Conservation (phyloP, 2,888 invertebrate genomes). For the Choristoneura rosaceana region DNA sequence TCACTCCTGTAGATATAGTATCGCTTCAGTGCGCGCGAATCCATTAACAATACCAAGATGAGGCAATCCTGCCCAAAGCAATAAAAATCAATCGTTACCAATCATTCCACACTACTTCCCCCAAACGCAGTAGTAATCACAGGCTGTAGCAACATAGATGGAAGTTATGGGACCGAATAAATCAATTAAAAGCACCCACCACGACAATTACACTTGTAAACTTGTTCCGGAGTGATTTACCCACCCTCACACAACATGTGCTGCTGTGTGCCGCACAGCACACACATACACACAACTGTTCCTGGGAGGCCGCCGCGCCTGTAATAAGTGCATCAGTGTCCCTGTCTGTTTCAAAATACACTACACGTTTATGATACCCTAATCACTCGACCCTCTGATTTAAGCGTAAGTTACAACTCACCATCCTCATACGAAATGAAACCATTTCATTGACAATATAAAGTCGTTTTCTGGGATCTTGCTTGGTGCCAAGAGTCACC, state of each 20-base stretch:
- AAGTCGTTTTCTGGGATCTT: conserved; percentile 32
- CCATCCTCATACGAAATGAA: conserved; percentile 43
- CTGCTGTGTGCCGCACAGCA: conserved; percentile 36
- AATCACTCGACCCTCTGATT: conserved; percentile 74
- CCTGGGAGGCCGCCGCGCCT: conserved; percentile 58
- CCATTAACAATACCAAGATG: conserved; percentile 8
- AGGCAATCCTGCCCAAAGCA: conserved; percentile 26
- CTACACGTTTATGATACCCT: conserved; percentile 75
- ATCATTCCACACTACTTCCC: conserved; percentile 31
- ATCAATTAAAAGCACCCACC: conserved; percentile 77
- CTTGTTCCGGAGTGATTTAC: conserved; percentile 70
- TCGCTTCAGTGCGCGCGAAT: neutral
- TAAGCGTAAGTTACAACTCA: conserved; percentile 51
- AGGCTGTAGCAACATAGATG: conserved; percentile 30
- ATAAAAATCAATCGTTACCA: conserved; percentile 43
- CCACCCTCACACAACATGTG: conserved; percentile 49
- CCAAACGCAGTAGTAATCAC: conserved; percentile 38
- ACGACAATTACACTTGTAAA: conserved; percentile 77
- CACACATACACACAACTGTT: conserved; percentile 54
- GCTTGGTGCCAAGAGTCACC: conserved; percentile 50
- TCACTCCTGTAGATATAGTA: neutral
- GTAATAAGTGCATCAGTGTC: conserved; percentile 72
- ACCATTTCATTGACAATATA: conserved; percentile 45
- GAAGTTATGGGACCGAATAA: conserved; percentile 56
- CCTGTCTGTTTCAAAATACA: conserved; percentile 70